phyloP scores from a whole-genome alignment of 2,113 vertebrate genomes.

The Zosterops hypoxanthus region DNA sequence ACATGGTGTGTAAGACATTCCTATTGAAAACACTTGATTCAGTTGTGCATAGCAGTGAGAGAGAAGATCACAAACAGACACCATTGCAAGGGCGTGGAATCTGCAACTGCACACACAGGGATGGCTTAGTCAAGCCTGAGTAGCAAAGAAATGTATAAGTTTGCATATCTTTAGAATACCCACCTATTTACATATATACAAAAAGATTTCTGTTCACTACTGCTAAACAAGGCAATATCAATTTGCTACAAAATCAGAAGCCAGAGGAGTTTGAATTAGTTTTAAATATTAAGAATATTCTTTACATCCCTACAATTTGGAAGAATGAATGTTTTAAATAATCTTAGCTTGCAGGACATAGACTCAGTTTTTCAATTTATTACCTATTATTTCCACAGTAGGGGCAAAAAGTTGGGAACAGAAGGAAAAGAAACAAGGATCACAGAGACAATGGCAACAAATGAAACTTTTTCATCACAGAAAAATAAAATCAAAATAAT shows the following conservation, averaged over 20 bases:
- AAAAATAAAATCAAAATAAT: neutral
- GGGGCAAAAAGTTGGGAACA: neutral
- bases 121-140: neutral
- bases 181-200: neutral
- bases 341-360: neutral
- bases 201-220: neutral
- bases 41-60: neutral
- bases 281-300: neutral
- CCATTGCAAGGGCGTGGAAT: neutral
- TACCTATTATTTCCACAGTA: neutral
- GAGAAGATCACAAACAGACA: neutral
- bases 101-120: neutral
- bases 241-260: neutral
- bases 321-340: neutral
- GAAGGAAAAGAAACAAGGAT: neutral
- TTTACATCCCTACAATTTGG: neutral
- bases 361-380: neutral
- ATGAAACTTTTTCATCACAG: neutral
- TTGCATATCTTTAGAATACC: neutral
- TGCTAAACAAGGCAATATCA: neutral
- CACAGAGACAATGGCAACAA: neutral
- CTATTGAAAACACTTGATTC: accelerated
- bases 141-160: neutral
- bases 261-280: neutral
- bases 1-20: neutral